phyloP scores from a whole-genome alignment of 2,797 vertebrate genomes.

The Microctenopoma lineatum region DNA sequence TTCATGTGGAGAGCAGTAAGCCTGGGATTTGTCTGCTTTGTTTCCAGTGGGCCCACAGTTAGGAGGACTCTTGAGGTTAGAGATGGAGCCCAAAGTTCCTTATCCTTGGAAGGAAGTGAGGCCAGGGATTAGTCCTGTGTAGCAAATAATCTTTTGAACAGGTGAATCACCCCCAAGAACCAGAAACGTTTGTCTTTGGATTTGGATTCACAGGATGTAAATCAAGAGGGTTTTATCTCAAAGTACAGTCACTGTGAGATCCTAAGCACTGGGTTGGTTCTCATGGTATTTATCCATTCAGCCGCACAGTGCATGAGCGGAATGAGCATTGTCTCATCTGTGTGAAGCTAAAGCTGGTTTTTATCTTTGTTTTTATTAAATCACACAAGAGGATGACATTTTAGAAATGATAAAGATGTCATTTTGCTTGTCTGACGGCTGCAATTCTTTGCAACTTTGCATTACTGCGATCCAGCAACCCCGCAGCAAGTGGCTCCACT shows the following conservation, averaged over 20 bases:
- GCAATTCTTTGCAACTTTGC: not conserved
- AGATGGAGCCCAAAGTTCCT: constrained; percentile 7
- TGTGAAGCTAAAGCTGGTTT: not conserved
- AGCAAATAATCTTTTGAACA: constrained; percentile 9
- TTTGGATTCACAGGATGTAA: not conserved
- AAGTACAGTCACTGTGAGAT: not conserved
- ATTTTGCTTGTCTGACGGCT: not conserved
- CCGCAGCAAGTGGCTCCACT: too few relatives aligned
- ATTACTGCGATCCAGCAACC: too few relatives aligned
- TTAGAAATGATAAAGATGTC: not conserved
- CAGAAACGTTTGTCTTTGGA: constrained; percentile 3
- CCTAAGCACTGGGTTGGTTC: not conserved
- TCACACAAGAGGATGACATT: not conserved
- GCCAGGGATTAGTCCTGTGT: constrained; percentile 10
- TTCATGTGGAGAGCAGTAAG: constrained; percentile 39
- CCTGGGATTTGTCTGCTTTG: constrained; percentile 56
- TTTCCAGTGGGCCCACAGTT: constrained; percentile 28
- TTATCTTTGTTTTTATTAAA: not conserved
- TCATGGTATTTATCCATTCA: not conserved
- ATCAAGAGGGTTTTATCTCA: constrained; percentile 2
- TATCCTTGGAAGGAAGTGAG: not conserved
- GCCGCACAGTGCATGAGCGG: not conserved
- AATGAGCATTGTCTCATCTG: not conserved
- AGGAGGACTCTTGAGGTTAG: constrained; percentile 45
- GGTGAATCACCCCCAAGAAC: constrained; percentile 13